Conservation (phyloP, 2,113 vertebrate species). For the Lampris megalopsis region DNA sequence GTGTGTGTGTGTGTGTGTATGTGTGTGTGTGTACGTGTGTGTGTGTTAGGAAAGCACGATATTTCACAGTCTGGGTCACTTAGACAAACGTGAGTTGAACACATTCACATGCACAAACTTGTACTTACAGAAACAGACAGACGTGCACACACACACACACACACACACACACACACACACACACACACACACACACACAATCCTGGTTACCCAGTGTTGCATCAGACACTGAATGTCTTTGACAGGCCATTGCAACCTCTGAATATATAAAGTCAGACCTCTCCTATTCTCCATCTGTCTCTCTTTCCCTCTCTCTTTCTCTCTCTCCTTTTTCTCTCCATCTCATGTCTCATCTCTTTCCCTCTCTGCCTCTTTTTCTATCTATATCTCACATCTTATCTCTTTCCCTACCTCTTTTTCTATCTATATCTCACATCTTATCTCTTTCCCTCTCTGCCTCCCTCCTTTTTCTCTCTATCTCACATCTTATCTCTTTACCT, state of each 20-base stretch:
- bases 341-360: neutral
- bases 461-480: neutral
- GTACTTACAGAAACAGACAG: slow-evolving; percentile 6
- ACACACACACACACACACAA: neutral
- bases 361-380: neutral
- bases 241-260: slow-evolving; percentile 40
- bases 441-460: neutral
- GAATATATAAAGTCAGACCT: slow-evolving; percentile 6
- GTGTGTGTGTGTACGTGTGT: neutral
- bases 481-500: neutral
- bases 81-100: slow-evolving; percentile 15
- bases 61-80: slow-evolving; percentile 62
- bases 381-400: neutral
- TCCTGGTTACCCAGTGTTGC: slow-evolving; percentile 64
- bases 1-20: slow-evolving; percentile 19
- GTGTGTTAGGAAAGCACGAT: slow-evolving; percentile 24
- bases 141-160: slow-evolving; percentile 9
- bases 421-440: neutral
- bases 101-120: neutral
- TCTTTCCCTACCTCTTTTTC: neutral
- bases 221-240: slow-evolving; percentile 65
- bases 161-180: slow-evolving; percentile 25
- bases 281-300: slow-evolving; percentile 7
- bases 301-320: slow-evolving; percentile 3
- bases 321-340: neutral